A percentile compares a stretch with the other conserved stretches of the same genome.
These are phyloP conservation scores for Haliclona indistincta DNA, from an alignment of 37 sponge, comb jelly and placozoan genomes.

Conservation along the genomic window DNA sequence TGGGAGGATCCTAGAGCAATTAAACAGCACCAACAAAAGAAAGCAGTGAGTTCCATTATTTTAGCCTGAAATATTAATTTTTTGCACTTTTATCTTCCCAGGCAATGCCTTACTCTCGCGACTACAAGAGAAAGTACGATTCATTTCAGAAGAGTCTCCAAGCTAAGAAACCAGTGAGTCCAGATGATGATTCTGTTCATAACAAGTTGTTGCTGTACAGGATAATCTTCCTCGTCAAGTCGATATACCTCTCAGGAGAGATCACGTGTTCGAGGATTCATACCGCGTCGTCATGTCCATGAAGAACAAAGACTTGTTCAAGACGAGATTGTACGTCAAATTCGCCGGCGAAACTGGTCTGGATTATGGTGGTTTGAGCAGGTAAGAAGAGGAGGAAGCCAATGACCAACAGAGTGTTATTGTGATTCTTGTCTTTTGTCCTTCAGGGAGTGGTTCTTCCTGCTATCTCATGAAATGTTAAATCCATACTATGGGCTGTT, in stretches of 20 bases:
- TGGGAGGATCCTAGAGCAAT: conserved; percentile 93
- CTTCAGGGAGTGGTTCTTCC: conserved; percentile 94
- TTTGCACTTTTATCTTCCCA: conserved; percentile 5
- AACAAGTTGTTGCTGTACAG: conserved; percentile 3
- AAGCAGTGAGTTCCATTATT: conserved; percentile 14
- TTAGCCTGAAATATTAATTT: not conserved
- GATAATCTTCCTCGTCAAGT: conserved; percentile 63
- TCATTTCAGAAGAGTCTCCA: conserved; percentile 63
- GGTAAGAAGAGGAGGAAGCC: not conserved
- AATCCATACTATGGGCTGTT: conserved; percentile 99
- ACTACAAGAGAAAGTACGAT: conserved; percentile 91
- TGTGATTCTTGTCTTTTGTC: not conserved
- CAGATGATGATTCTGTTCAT: not conserved
- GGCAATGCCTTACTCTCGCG: conserved; percentile 78
- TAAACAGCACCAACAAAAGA: conserved; percentile 33
- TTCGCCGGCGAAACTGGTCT: conserved; percentile 91
- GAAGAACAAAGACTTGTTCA: conserved; percentile 55
- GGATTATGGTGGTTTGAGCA: conserved; percentile 96
- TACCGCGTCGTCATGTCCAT: conserved; percentile 71
- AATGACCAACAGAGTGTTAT: not conserved
- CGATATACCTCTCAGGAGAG: conserved; percentile 79
- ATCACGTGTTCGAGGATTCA: conserved; percentile 83
- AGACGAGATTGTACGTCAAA: conserved; percentile 71
- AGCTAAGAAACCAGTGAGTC: conserved; percentile 72
- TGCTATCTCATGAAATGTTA: conserved; percentile 96